Evolutionary conservation across 2,888 invertebrate genomes (phyloP), one percentile per base, ranked within the genome.

Genomic region (Allolobophora icterica): DNA sequence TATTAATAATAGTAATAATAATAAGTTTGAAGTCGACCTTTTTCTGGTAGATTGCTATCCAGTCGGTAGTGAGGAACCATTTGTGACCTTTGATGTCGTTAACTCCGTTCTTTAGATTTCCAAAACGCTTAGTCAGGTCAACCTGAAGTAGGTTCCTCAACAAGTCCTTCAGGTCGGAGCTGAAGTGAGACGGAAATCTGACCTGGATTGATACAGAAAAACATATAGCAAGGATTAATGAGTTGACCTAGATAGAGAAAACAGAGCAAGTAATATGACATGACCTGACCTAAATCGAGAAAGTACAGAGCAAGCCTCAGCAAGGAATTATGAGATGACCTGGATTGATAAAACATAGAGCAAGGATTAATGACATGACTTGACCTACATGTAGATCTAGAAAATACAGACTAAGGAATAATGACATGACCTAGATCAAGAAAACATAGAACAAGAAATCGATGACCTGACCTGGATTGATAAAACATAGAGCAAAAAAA

Each of bases 171-270:
- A 99, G 96, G 95, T 99, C 92, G 19, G 89, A 52, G 21, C 92
- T 92, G 84, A 92, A 92, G 83, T 91, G 91, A 71, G 91, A 91
- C 4, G 92, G 92, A 90, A 91, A 92, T 17, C 93, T 92, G 92
- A 96, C 98, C 96, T 99, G 99, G 13, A 38, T 33, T 19, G 89
- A 89, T n/a, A n/a, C n/a, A n/a, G n/a, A 6, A 34, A 45, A 42
- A 89, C 19, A 45, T 15, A 45, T 5, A 45, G 17, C 6, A 30
- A n/a, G 17, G 1, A 1, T 8, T 11, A 0, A 99, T 99, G 38
- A 99, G 99, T 95, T 99, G 99, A 96, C 99, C 99, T 93, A 99
- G 99, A 95, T 99, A 99, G 96, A 99, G 99, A 8, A 99, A 99
- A n/a, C n/a, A 93, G 99, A 99, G 96, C 99, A 99, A 34, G 99